These are phyloP conservation scores for Pelecanus crispus DNA, from an alignment of 2,113 vertebrate species.

Conservation along the genomic window DNA sequence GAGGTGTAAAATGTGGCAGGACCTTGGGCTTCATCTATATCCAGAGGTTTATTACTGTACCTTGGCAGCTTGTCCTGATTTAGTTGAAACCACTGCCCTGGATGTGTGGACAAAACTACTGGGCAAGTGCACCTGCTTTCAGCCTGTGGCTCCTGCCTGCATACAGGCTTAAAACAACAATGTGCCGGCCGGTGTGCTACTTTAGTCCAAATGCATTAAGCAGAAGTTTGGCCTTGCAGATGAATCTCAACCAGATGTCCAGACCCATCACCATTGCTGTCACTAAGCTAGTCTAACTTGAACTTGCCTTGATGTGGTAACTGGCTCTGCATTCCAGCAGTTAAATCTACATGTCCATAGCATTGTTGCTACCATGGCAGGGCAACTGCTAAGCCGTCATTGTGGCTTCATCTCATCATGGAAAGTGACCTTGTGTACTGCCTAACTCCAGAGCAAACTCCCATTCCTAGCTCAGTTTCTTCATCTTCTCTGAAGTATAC, in stretches of 20 bases:
- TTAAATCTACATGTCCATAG: neutral
- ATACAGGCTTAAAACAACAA: neutral
- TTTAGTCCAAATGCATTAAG: neutral
- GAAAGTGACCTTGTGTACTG: neutral
- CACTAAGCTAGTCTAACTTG: neutral
- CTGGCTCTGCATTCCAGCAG: neutral
- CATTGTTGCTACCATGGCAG: neutral
- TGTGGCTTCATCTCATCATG: neutral
- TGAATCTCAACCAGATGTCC: neutral
- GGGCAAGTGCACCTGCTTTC: neutral
- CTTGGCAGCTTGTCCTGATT: neutral
- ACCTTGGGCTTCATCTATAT: neutral
- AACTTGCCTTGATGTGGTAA: neutral
- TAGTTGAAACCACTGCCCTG: neutral
- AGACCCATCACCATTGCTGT: neutral
- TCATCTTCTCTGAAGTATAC: neutral
- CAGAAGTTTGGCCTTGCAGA: neutral
- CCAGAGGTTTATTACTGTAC: neutral
- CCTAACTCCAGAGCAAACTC: neutral
- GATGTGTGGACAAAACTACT: neutral
- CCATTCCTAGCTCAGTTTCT: neutral
- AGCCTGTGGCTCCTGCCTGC: neutral
- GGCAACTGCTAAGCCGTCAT: neutral
- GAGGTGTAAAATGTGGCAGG: neutral
- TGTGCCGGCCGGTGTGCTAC: neutral